Evolutionary conservation across 2,888 invertebrate species (phyloP).

Genomic region (Drosophila neoperkinsi): DNA sequence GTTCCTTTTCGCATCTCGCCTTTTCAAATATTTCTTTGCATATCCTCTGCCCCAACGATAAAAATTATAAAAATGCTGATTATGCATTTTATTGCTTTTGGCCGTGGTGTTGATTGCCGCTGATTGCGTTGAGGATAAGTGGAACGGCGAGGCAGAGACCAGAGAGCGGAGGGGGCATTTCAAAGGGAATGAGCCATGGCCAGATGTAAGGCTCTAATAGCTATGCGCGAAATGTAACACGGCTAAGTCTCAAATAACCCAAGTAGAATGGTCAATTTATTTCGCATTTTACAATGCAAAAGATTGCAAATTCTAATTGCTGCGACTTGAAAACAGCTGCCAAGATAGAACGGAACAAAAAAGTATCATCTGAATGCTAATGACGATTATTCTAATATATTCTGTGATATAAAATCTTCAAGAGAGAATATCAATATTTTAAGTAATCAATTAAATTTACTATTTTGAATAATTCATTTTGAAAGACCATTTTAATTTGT

Average conservation of each 20-base stretch:
- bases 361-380: not conserved
- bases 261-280: conserved; percentile 11
- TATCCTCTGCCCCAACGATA: conserved; percentile 63
- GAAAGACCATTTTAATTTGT: not conserved
- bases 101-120: conserved; percentile 75
- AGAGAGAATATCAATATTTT: not conserved
- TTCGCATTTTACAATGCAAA: conserved; percentile 15
- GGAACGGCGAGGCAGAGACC: not conserved
- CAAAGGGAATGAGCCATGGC: conserved; percentile 8
- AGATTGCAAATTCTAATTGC: conserved; percentile 12
- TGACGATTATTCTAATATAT: not conserved
- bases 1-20: conserved; percentile 21
- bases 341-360: not conserved
- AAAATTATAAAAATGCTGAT: conserved; percentile 73
- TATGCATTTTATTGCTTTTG: conserved; percentile 74
- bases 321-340: not conserved
- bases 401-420: not conserved
- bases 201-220: conserved; percentile 12
- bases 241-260: not conserved
- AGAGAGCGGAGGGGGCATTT: not conserved
- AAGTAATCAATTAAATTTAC: not conserved
- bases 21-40: conserved; percentile 65
- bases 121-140: conserved; percentile 59
- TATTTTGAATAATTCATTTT: not conserved
- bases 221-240: conserved; percentile 26